Evolutionary conservation across 2,888 invertebrate genomes (phyloP), one percentile per base, ranked within the genome.

Genomic region (Drosophila dives): DNA sequence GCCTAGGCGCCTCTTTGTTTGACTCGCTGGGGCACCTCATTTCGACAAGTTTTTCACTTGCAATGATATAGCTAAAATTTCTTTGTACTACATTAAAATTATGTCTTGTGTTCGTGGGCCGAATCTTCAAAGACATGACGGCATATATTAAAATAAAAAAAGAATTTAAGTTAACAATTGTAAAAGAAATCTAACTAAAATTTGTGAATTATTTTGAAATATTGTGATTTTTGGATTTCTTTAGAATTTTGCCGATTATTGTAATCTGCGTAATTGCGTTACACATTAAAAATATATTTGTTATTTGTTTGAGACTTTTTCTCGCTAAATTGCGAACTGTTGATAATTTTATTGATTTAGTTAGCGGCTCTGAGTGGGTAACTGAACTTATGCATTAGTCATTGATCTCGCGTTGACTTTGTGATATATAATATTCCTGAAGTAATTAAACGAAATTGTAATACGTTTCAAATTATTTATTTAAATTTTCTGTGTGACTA

Each of bases 301-400:
- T 32, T 6, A 5, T 42, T 51, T 61, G 45, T 55, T 40, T 17
- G 6, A 11, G 49, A 53, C 40, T 75, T 70, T 62, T 64, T 1
- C 33, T 26, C 7, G 34, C 26, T 38, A 45, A 36, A 32, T 34
- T n/a, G 34, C 45, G n/a, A n/a, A 38, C 40, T 26, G 70, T 81
- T 86, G 64, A 69, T 64, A 65, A 68, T 66, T 78, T 76, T 84
- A 83, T 83, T 84, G 83, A 83, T 78, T 76, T 78, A 86, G 85
- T 85, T 85, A 78, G 50, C 62, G 56, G 40, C 72, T 26, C 54
- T 23, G 48, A 68, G 49, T 55, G 45, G 40, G 54, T 69, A 67
- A 63, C 55, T 68, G 72, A 64, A 54, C 54, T 61, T 53, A 42
- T 29, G 48, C 64, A 64, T 68, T 62, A 62, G 58, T 55, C 65